Base-by-base conservation (phyloP, 2,888 invertebrate species). In the Synanthedon vespiformis region DNA sequence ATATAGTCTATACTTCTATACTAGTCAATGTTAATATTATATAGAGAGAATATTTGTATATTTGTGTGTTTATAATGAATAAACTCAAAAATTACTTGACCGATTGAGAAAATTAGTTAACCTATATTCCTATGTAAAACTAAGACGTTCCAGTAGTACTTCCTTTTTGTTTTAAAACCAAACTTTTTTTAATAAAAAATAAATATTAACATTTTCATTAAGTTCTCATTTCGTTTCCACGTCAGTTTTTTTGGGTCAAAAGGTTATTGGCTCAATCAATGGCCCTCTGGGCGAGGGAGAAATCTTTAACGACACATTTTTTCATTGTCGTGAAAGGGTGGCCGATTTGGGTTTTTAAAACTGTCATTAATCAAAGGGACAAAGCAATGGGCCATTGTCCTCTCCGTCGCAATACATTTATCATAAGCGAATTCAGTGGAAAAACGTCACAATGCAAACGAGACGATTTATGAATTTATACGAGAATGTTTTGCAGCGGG, bases 351-450 rank as follows among this genome's bases (percentile, higher is more conserved):
- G 59, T 62, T 71, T 65, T 67, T 69, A 72, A 72, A 68, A 66
- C 59, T 64, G 63, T 64, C 69, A 70, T 73, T 70, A 67, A 71
- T 72, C 72, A 72, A 61, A 64, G 52, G 55, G 57, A 63, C 64
- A 70, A 63, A 67, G 58, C 59, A 53, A 56, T 52, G 58, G 61
- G 53, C 62, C 60, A 65, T 67, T 69, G 69, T 63, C 62, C 52
- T 51, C 77, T 64, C 65, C 65, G 63, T 59, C 62, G 70, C 71
- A 73, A 79, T 74, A 79, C 78, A 83, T 82, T 81, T 77, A 79
- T 82, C 80, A 80, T 75, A 74, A 73, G 70, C 69, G 71, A 58
- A 59, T 58, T 54, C 49, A 65, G 67, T 64, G 62, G 63, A 58
- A 65, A 63, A 62, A 62, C 61, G 58, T 53, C 51, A 62, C 61